Conservation (phyloP, 2,797 vertebrate genomes). For the Danio aesculapii region DNA sequence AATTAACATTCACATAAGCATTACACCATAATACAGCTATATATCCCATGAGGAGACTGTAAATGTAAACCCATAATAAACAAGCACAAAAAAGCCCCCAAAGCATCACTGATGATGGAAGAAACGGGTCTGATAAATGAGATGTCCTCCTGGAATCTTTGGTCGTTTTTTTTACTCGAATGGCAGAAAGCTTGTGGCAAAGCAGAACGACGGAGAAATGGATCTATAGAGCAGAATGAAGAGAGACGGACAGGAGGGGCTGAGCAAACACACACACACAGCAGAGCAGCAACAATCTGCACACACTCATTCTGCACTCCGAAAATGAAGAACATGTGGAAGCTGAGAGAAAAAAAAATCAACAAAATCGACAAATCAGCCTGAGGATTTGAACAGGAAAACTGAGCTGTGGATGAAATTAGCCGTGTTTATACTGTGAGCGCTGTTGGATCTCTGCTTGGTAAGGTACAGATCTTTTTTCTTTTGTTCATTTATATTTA, state of each 20-base stretch:
- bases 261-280: constrained; percentile 71
- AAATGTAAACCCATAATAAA: background rate
- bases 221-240: constrained; percentile 71
- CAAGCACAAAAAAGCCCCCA: background rate
- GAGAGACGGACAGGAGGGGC: constrained; percentile 75
- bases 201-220: constrained; percentile 55
- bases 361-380: constrained; percentile 65
- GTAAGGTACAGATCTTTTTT: constrained; percentile 37
- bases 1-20: background rate
- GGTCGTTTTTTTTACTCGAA: constrained; percentile 3
- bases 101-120: background rate
- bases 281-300: constrained; percentile 77
- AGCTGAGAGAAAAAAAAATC: constrained; percentile 73
- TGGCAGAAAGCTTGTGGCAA: background rate
- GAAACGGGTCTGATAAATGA: constrained; percentile 7
- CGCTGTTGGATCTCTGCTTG: constrained; percentile 26
- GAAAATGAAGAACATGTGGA: constrained; percentile 68
- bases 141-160: background rate
- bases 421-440: constrained; percentile 67
- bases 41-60: background rate
- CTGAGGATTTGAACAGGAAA: constrained; percentile 51
- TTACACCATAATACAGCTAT: background rate
- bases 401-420: constrained; percentile 66
- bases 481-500: background rate
- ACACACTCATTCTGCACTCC: constrained; percentile 63